Percentiles rank a stretch among this genome's conserved stretches.
These are phyloP conservation scores for Micromussa lordhowensis DNA, from an alignment of 92 coral and sea anemone species.

Conservation along the genomic window DNA sequence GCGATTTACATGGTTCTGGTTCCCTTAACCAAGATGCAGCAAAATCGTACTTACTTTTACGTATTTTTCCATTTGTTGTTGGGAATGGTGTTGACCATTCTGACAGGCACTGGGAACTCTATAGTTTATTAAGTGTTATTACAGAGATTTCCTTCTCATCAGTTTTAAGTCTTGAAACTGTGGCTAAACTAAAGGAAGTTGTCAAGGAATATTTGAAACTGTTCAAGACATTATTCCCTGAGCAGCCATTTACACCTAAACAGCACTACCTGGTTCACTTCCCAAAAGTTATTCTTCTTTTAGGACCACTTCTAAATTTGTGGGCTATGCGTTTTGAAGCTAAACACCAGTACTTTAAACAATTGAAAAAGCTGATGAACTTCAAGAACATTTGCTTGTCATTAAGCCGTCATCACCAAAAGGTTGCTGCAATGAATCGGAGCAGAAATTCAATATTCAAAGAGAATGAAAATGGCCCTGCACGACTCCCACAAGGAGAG, in stretches of 20 bases:
- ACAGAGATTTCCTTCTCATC: conserved; percentile 35
- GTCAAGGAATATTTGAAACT: conserved; percentile 31
- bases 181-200: conserved; percentile 11
- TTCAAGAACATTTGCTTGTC: conserved; percentile 47
- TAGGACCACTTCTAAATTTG: conserved; percentile 47
- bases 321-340: conserved; percentile 69
- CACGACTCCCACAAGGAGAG: conserved; percentile 5
- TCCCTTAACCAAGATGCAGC: conserved; percentile 22
- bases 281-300: conserved; percentile 36
- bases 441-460: conserved; percentile 8
- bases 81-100: background rate
- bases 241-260: conserved; percentile 21
- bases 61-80: conserved; percentile 18
- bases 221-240: conserved; percentile 32
- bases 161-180: conserved; percentile 32
- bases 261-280: conserved; percentile 55
- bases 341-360: conserved; percentile 54
- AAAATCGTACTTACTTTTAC: background rate
- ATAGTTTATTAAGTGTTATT: conserved; percentile 16
- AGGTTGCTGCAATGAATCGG: conserved; percentile 16
- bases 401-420: conserved; percentile 41
- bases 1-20: conserved; percentile 8
- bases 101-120: conserved; percentile 44
- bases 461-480: conserved; percentile 29
- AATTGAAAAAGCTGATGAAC: conserved; percentile 14